These are phyloP conservation scores for Piaya cayana DNA, from an alignment of 2,113 vertebrate genomes.

Conservation along the genomic window DNA sequence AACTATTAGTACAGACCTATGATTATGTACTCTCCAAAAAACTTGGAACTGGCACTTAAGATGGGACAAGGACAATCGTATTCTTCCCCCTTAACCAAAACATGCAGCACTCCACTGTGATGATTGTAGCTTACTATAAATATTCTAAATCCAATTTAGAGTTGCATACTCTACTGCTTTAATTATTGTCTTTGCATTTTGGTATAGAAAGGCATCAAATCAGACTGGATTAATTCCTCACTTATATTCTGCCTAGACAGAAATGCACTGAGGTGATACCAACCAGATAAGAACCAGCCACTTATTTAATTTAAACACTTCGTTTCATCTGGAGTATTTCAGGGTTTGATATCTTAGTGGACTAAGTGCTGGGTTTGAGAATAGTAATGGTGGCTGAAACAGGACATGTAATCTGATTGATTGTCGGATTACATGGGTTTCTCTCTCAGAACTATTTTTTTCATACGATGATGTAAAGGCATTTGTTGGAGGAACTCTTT, in stretches of 20 bases:
- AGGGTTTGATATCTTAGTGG: not conserved
- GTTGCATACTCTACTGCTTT: not conserved
- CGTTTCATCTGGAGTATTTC: slow-evolving; percentile 15
- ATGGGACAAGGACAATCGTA: not conserved
- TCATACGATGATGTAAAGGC: not conserved
- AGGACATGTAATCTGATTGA: not conserved
- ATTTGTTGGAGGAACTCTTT: not conserved
- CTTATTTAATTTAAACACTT: not conserved
- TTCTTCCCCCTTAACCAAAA: not conserved
- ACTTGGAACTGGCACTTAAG: not conserved
- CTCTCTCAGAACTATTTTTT: not conserved
- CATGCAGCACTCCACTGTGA: fast-evolving
- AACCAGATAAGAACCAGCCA: not conserved
- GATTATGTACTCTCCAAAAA: not conserved
- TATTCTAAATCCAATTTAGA: not conserved
- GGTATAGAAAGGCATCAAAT: not conserved
- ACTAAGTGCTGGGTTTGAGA: not conserved
- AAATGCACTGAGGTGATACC: not conserved
- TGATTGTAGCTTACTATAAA: not conserved
- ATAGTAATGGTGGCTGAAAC: not conserved
- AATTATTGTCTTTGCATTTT: not conserved
- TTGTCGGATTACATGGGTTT: not conserved
- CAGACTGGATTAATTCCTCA: not conserved
- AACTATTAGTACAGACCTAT: not conserved
- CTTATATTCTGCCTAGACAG: not conserved